These are phyloP conservation scores for Zosterops borbonicus DNA, from an alignment of 2,113 vertebrate species.

Conservation along the genomic window DNA sequence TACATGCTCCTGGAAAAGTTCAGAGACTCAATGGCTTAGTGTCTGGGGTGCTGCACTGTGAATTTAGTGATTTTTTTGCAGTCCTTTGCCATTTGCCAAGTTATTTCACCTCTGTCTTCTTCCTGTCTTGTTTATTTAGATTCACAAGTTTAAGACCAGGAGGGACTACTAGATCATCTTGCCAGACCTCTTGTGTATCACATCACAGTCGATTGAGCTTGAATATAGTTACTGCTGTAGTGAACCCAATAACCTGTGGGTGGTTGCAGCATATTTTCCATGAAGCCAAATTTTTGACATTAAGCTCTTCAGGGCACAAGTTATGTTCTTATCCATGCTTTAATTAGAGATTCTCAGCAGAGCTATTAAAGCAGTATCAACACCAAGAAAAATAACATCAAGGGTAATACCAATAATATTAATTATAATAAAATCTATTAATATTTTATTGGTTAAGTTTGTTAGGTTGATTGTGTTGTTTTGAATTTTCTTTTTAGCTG, in stretches of 20 bases:
- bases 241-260: conserved; percentile 11
- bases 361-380: neutral
- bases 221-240: conserved; percentile 10
- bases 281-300: neutral
- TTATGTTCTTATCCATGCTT: neutral
- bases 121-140: conserved; percentile 39
- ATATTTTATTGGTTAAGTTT: neutral
- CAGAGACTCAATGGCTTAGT: neutral
- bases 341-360: neutral
- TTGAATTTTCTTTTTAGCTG: neutral
- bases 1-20: neutral
- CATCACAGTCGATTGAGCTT: neutral
- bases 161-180: neutral
- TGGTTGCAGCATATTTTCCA: neutral
- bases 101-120: conserved; percentile 26
- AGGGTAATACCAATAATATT: neutral
- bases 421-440: neutral
- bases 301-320: neutral
- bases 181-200: neutral
- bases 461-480: neutral
- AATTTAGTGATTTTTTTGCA: neutral
- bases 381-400: neutral
- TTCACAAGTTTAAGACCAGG: conserved; percentile 26
- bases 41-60: neutral
- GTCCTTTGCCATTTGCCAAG: neutral